Base-by-base conservation (phyloP, 2,888 invertebrate genomes). In the Junonia oenone region DNA sequence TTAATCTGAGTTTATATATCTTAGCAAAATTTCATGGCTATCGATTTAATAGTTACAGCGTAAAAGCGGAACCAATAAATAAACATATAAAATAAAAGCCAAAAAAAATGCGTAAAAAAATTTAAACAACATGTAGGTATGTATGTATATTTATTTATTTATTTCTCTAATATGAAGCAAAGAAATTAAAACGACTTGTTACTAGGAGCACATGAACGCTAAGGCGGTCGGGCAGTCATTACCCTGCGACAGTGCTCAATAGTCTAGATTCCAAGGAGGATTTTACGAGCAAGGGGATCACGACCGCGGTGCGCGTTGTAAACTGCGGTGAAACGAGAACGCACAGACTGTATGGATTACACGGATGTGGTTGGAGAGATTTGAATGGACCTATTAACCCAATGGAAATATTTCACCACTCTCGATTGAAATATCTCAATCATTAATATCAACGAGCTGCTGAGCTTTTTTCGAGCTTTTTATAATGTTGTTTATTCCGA, bases 281-380 rank as follows among this genome's bases (percentile, higher is more conserved):
- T 45, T 52, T 52, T 17, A 51, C 40, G 51, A 46, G 38, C 26
- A 51, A 33, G 27, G 45, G 45, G 45, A 35, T 15, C n/a, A 35
- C 37, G 31, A n/a, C 38, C 19, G 38, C 38, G 38, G 26, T 15
- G 11, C 45, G 22, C 38, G 26, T 27, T 31, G 19, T 47, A 31
- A 35, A 50, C 45, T 31, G 13, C 17, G 17, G 46, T 46, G n/a
- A 27, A 58, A 45, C 45, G 29, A 43, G 55, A 43, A 54, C 54
- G 35, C 19, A 38, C 49, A 48, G 38, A 46, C 40, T 40, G 48
- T 55, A 59, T 59, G 50, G 45, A 59, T 59, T 56, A 59, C 59
- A 43, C 59, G 59, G 59, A 56, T 50, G 33, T 19, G 29, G 49
- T 35, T 40, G 49, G 45, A 53, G 55, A 55, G 49, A 55, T 55